A percentile compares a stretch with the other conserved stretches of the same genome.
Evolutionary conservation across 2,797 vertebrate genomes (phyloP).

Genomic region (Sebastes miniatus): DNA sequence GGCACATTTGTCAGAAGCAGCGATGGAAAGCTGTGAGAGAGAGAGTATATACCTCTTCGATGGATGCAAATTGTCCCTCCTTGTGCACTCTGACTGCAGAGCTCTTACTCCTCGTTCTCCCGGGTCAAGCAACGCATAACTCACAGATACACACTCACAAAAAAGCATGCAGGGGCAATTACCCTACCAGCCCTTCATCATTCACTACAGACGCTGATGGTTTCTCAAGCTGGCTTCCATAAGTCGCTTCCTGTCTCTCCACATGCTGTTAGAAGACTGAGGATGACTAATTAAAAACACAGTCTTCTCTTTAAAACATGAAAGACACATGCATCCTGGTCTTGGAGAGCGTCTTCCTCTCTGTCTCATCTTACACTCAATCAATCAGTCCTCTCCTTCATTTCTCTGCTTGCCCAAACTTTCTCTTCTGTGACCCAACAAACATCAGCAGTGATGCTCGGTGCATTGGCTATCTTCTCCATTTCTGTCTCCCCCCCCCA

Average conservation of each 20-base stretch:
- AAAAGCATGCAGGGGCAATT: not conserved
- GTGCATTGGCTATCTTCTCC: not conserved
- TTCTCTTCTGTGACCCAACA: not conserved
- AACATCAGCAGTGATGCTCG: not conserved
- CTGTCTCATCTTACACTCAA: not conserved
- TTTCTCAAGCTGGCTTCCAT: conserved; percentile 3
- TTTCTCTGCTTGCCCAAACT: not conserved
- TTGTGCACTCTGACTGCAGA: conserved; percentile 14
- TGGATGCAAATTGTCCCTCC: conserved; percentile 14
- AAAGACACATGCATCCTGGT: not conserved
- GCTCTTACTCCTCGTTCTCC: conserved; percentile 15
- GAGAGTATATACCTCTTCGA: conserved; percentile 46
- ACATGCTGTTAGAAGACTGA: not conserved
- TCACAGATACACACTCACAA: not conserved
- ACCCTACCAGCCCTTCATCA: not conserved
- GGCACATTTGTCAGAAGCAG: not conserved
- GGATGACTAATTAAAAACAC: not conserved
- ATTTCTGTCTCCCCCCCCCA: not conserved
- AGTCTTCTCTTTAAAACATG: not conserved
- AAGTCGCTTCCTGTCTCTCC: conserved; percentile 16
- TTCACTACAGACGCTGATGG: not conserved
- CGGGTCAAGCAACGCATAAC: conserved; percentile 32
- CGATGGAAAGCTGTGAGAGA: not conserved
- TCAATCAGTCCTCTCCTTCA: not conserved
- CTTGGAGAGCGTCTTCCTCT: not conserved